Percentiles rank a stretch among this genome's conserved stretches.
phyloP scores from a whole-genome alignment of 2,113 vertebrate species.

The Trematomus loennbergii region DNA sequence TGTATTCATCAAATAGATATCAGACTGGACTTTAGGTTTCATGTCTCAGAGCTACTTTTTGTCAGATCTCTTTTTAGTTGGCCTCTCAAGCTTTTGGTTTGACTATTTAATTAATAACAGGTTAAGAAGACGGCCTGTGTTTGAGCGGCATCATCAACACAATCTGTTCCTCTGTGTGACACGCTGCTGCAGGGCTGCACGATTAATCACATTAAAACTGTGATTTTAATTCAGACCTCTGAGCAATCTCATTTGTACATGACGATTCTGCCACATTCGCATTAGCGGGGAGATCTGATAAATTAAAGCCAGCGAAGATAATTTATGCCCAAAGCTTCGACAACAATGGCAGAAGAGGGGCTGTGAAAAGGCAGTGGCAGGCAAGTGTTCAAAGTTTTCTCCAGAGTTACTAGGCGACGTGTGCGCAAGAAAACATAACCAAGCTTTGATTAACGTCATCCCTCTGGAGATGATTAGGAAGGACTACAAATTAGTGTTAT shows the following conservation, averaged over 20 bases:
- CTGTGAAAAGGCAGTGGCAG: neutral
- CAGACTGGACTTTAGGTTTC: neutral
- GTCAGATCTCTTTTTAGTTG: neutral
- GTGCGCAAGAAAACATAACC: neutral
- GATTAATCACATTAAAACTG: slow-evolving; percentile 5
- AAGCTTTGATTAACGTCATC: slow-evolving; percentile 9
- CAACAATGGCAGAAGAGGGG: slow-evolving; percentile 23
- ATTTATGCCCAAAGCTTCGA: slow-evolving; percentile 30
- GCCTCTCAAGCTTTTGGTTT: slow-evolving; percentile 1
- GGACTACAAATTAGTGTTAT: slow-evolving; percentile 21
- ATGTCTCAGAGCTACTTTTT: neutral
- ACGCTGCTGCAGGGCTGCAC: neutral
- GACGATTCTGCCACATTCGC: slow-evolving; percentile 25
- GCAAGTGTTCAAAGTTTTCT: neutral
- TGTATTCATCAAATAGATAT: neutral
- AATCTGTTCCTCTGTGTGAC: neutral
- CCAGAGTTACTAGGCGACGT: neutral
- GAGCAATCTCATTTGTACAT: slow-evolving; percentile 6
- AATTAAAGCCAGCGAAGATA: slow-evolving; percentile 8
- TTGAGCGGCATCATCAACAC: neutral
- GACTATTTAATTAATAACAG: slow-evolving; percentile 11
- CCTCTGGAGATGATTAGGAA: slow-evolving; percentile 23
- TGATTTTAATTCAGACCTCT: slow-evolving; percentile 23
- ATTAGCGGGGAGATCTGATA: slow-evolving; percentile 4
- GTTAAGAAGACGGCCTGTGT: neutral